Evolutionary conservation across 2,888 invertebrate species (phyloP), one percentile per base, ranked within the genome.

Genomic region (Eustalomyia histrio): DNA sequence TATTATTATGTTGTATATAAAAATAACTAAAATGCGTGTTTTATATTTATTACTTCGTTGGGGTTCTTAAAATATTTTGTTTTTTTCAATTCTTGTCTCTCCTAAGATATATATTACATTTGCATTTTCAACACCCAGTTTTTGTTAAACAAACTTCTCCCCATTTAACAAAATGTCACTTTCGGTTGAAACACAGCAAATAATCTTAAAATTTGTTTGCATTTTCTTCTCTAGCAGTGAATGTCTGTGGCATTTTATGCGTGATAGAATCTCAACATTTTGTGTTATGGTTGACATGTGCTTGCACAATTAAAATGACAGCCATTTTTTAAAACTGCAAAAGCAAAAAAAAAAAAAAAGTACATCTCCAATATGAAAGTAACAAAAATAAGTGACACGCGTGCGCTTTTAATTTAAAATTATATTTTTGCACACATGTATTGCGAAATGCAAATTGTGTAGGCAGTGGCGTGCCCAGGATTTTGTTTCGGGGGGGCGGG

Each of bases 11-110:
- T 67, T 21, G 21, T 53, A 39, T 67, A 43, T 67, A 55, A 55
- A 67, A 67, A 67, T 67, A 67, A 24, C 24, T 24, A 24, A 24
- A 67, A 67, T 67, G 9, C 39, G 9, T 35, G 43, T 35, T 57
- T 43, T 18, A 18, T 64, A 50, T 17, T 21, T 63, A 63, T 14
- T 52, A 53, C 80, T 82, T 82, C 83, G 83, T 74, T 83, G 83
- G 80, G 74, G 82, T 80, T 79, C 82, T 76, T 18, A 24, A 82
- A 82, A 79, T 76, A 80, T 82, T 68, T 72, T 53, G 16, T 63
- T 58, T 72, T 53, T 18, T 63, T 58, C 47, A 33, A 64, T 69
- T 43, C 18, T n/a, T 64, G 52, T 52, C 33, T n/a, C 9, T 50
- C 50, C 60, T 18, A 33, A 29, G 65, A 57, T 39, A 14, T 12